phyloP scores from a whole-genome alignment of 92 coral and sea anemone genomes.

The Chrysogorgia sp. region DNA sequence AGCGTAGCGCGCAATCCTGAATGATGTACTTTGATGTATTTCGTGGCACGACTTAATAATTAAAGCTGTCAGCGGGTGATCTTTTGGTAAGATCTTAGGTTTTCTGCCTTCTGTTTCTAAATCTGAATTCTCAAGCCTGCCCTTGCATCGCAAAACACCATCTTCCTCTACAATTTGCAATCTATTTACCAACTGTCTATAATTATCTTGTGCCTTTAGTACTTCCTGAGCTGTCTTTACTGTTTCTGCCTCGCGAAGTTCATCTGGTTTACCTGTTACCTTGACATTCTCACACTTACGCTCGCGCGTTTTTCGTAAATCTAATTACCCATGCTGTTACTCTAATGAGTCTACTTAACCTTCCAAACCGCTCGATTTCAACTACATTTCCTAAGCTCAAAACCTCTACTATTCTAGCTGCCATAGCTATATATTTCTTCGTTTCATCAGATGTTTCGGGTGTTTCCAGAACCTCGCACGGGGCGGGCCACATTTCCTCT shows the following conservation, averaged over 20 bases:
- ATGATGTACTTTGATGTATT: slow-evolving; percentile 53
- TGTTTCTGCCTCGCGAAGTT: not conserved
- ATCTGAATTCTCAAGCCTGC: slow-evolving; percentile 49
- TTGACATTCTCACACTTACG: not conserved
- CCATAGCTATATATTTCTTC: slow-evolving; percentile 7
- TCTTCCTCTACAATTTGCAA: slow-evolving; percentile 23
- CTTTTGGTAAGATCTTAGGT: slow-evolving; percentile 46
- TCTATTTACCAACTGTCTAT: not conserved
- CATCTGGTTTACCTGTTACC: not conserved
- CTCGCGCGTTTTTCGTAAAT: not conserved
- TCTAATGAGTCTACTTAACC: slow-evolving; percentile 1
- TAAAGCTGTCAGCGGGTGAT: slow-evolving; percentile 31
- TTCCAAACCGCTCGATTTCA: slow-evolving; percentile 16
- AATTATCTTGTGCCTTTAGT: not conserved
- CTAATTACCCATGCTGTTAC: slow-evolving; percentile 51
- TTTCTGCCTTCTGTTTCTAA: slow-evolving; percentile 40
- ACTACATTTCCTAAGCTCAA: not conserved
- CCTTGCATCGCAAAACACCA: slow-evolving; percentile 34
- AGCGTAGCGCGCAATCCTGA: slow-evolving; percentile 59
- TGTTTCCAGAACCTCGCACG: not conserved
- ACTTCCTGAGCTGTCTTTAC: not conserved
- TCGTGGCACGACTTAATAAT: slow-evolving; percentile 44
- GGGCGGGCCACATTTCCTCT: slow-evolving; percentile 1
- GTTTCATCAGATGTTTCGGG: not conserved
- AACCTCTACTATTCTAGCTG: not conserved